Evolutionary conservation across 2,888 invertebrate species (phyloP), one percentile per base, ranked within the genome.

Genomic region (Temnothorax ravouxi): DNA sequence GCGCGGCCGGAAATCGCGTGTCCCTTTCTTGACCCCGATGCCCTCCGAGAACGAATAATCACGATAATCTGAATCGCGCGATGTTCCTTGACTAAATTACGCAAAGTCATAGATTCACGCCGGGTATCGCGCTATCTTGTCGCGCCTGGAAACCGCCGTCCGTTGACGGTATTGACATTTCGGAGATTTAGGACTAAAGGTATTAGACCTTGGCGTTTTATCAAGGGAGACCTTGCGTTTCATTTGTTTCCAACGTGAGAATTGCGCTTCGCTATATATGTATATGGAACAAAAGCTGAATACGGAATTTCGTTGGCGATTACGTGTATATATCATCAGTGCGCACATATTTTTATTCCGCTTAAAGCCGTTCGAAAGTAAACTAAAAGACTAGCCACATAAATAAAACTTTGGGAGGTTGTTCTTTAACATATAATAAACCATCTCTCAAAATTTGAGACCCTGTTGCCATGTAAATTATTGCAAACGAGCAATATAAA

Each of bases 1-100:
- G 18, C 13, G 18, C 18, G 13, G 6, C 15, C 29, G 61, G 21
- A 38, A 81, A 61, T 71, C 25, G 18, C 44, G 29, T 21, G 67
- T 34, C 8, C 8, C 15, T 29, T 13, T 64, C n/a, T 71, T 71
- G 34, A 11, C 50, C 34, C 54, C 11, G 11, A 6, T 34, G 34
- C 34, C 34, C 34, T 34, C 34, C 34, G n/a, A n/a, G 69, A 18
- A 69, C 38, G 56, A 69, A 13, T 41, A 72, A 54, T 72, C 21
- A 54, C 71, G 52, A 34, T 11, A n/a, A 62, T 38, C 34, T 9
- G 18, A 9, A 5, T 29, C 18, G n/a, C 18, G 47, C 29, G n/a
- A 34, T 8, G 29, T 71, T 50, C 6, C n/a, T 0, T 15, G 52
- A 15, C n/a, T 50, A 13, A 52, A 50, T 18, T 52, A 15, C n/a